Evolutionary conservation across 2,888 invertebrate genomes (phyloP), one percentile per base, ranked within the genome.

Genomic region (Eupithecia tripunctaria): DNA sequence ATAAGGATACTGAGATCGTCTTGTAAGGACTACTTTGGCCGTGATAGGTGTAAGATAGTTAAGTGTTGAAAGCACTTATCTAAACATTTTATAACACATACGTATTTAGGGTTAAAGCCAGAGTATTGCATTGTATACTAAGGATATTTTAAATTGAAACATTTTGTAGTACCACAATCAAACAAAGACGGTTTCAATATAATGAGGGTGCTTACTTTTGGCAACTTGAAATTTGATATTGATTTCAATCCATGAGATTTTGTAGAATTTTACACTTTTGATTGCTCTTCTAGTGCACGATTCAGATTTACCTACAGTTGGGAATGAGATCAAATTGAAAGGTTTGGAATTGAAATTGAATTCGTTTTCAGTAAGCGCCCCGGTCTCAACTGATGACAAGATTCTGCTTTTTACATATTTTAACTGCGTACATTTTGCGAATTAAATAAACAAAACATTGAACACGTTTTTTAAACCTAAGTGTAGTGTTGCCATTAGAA

Each of bases 1-100:
- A 78, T 80, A 79, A 75, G 70, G 10, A 74, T 72, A 80, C 80
- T 79, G 78, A 84, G 82, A 79, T 85, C 80, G 79, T 85, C 80
- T 85, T 85, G 82, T 84, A 86, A 75, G 87, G 85, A 87, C 83
- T 86, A 86, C 88, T 87, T 83, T 86, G 92, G 91, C 92, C 92
- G 92, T 92, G 92, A 91, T 92, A 92, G 89, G 76, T 80, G 41
- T 91, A 91, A 91, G 89, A 77, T 88, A 86, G 81, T 75, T 85
- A 84, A 85, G 87, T 89, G 89, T 89, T 89, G 82, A 81, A 84
- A 86, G 88, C 89, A 89, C 89, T 85, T 85, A 85, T 83, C 82
- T 85, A 80, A 81, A 85, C 81, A 86, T 87, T 87, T 87, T 87
- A 85, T 84, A 84, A 82, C 84, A 85, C 86, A 84, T 85, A 85